These are phyloP conservation scores for Orycteropus afer DNA, from an alignment of 2,113 vertebrate species.

Conservation along the genomic window DNA sequence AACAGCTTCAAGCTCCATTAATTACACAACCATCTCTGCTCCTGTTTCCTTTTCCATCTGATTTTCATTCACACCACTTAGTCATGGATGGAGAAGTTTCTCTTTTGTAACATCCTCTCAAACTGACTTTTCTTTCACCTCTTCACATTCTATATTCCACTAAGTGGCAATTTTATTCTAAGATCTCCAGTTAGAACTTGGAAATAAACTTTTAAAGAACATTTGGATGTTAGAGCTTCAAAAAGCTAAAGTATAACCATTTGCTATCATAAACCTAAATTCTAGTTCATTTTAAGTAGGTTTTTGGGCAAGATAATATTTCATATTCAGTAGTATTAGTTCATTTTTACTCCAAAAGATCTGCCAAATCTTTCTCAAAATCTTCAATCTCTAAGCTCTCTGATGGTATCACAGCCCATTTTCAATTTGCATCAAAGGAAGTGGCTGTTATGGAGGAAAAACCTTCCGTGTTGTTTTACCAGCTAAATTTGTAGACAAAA, in stretches of 20 bases:
- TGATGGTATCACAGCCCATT: neutral
- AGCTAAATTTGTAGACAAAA: constrained; percentile 7
- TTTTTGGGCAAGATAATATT: neutral
- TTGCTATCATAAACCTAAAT: constrained; percentile 22
- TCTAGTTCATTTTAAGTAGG: neutral
- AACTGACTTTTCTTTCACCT: constrained; percentile 7
- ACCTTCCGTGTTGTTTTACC: neutral
- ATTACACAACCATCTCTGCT: neutral
- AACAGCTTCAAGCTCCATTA: neutral
- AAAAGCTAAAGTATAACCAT: neutral
- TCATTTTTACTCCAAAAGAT: neutral
- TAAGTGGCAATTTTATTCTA: neutral
- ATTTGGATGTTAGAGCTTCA: neutral
- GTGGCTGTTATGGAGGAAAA: neutral
- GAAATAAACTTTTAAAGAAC: constrained; percentile 24
- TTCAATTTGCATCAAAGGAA: neutral
- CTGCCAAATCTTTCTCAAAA: constrained; percentile 33
- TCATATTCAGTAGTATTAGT: neutral
- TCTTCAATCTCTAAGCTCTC: neutral
- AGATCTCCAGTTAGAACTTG: neutral
- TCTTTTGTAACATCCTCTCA: neutral
- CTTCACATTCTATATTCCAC: neutral
- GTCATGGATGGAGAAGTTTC: neutral
- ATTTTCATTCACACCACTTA: neutral
- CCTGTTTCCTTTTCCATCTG: neutral